Conservation (phyloP, 2,113 vertebrate species). For the Balaeniceps rex region DNA sequence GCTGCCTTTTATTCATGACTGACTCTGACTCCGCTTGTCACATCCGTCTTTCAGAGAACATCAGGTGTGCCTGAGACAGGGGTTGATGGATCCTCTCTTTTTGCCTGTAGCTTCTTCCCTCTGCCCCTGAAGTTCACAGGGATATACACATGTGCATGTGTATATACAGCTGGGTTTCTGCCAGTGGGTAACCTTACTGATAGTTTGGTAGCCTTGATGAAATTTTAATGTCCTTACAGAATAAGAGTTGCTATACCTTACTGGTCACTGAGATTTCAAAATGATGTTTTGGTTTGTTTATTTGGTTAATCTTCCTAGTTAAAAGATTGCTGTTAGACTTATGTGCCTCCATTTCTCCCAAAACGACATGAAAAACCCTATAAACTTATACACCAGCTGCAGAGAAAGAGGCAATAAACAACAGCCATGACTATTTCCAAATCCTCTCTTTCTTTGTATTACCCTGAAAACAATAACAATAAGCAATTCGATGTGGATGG, state of each 20-base stretch:
- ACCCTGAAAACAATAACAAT: not conserved
- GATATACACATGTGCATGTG: not conserved
- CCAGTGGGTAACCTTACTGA: not conserved
- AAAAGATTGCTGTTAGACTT: not conserved
- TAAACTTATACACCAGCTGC: not conserved
- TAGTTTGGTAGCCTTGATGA: not conserved
- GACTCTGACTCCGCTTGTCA: not conserved
- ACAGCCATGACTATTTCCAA: not conserved
- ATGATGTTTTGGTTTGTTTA: not conserved
- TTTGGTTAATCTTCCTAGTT: not conserved
- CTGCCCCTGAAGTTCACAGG: rapidly evolving
- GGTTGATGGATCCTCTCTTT: not conserved
- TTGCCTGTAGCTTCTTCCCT: not conserved
- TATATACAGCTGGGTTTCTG: not conserved
- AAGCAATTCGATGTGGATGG: not conserved
- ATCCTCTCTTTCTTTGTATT: not conserved
- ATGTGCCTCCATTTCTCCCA: not conserved
- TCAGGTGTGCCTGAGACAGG: not conserved
- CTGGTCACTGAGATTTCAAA: not conserved
- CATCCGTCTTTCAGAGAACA: not conserved
- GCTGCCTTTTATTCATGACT: not conserved
- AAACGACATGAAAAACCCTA: not conserved
- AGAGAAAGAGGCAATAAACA: not conserved
- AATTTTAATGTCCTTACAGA: not conserved
- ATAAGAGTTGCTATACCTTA: not conserved